phyloP scores from a whole-genome alignment of 2,888 invertebrate species.

The Metellina segmentata region DNA sequence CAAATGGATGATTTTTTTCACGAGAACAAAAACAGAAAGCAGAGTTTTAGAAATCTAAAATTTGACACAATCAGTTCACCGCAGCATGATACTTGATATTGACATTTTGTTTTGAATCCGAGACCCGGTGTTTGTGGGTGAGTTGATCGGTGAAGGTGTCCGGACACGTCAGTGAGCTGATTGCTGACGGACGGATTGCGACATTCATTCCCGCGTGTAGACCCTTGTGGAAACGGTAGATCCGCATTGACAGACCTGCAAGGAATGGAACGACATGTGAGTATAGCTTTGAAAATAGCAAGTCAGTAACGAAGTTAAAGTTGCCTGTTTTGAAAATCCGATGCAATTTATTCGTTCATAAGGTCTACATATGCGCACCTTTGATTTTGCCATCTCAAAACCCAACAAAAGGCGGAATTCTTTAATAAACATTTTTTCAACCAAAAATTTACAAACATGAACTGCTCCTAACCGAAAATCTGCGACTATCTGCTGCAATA shows the following conservation, averaged over 20 bases:
- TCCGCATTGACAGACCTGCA: constrained; percentile 87
- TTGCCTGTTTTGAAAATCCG: too few relatives aligned
- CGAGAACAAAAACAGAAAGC: constrained; percentile 29
- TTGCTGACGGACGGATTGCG: constrained; percentile 8
- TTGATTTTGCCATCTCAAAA: too few relatives aligned
- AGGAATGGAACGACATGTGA: constrained; percentile 64
- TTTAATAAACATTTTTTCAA: too few relatives aligned
- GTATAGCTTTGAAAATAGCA: too few relatives aligned
- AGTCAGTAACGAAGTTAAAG: too few relatives aligned
- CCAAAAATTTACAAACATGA: too few relatives aligned
- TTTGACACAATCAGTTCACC: constrained; percentile 52
- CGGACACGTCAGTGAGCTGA: constrained; percentile 54
- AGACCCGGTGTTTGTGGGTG: constrained; percentile 36
- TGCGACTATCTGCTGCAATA: too few relatives aligned
- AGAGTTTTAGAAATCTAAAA: constrained; percentile 34
- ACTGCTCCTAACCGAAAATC: too few relatives aligned
- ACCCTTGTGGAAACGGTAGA: constrained; percentile 87
- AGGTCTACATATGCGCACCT: too few relatives aligned
- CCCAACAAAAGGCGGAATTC: too few relatives aligned
- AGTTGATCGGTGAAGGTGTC: constrained; percentile 44
- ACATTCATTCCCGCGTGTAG: constrained; percentile 83
- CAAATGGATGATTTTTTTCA: constrained; percentile 20
- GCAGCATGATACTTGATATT: background rate
- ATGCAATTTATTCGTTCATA: too few relatives aligned
- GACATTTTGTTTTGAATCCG: constrained; percentile 26